A percentile compares a stretch with the other conserved stretches of the same genome.
These are phyloP conservation scores for Hydrotaea diabolus DNA, from an alignment of 2,888 invertebrate species.

Conservation along the genomic window DNA sequence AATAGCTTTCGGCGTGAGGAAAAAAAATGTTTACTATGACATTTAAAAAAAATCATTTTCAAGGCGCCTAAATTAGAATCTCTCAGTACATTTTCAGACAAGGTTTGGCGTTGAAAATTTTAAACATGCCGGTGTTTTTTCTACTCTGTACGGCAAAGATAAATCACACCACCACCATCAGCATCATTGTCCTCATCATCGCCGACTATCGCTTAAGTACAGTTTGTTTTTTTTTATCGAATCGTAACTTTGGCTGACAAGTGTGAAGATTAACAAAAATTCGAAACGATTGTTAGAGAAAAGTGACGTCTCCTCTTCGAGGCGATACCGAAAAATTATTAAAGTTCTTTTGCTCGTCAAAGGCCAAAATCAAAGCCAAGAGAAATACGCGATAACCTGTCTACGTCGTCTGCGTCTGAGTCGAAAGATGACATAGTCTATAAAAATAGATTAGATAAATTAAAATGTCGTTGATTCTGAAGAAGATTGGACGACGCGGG, in stretches of 20 bases:
- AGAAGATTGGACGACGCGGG: not conserved
- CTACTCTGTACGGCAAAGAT: too few species aligned
- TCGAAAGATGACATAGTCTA: slow-evolving; percentile 55
- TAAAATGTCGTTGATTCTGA: not conserved
- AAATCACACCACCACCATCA: not conserved
- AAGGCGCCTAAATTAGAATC: too few species aligned
- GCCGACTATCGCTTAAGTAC: not conserved
- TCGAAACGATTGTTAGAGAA: not conserved
- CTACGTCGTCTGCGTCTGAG: not conserved
- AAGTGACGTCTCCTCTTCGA: not conserved
- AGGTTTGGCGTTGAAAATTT: too few species aligned
- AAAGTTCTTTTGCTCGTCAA: not conserved
- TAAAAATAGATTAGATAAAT: slow-evolving; percentile 59
- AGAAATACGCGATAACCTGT: slow-evolving; percentile 19
- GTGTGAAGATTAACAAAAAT: slow-evolving; percentile 15
- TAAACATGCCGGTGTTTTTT: too few species aligned
- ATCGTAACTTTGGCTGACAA: not conserved
- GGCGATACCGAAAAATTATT: not conserved
- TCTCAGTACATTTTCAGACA: too few species aligned
- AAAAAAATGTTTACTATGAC: too few species aligned
- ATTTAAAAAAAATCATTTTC: too few species aligned
- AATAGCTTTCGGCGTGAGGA: too few species aligned
- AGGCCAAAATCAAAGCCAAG: not conserved
- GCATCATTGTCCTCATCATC: too few species aligned
- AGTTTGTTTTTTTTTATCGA: too few species aligned